Evolutionary conservation across 2,888 invertebrate species (phyloP).

Genomic region (Andrena bucephala): DNA sequence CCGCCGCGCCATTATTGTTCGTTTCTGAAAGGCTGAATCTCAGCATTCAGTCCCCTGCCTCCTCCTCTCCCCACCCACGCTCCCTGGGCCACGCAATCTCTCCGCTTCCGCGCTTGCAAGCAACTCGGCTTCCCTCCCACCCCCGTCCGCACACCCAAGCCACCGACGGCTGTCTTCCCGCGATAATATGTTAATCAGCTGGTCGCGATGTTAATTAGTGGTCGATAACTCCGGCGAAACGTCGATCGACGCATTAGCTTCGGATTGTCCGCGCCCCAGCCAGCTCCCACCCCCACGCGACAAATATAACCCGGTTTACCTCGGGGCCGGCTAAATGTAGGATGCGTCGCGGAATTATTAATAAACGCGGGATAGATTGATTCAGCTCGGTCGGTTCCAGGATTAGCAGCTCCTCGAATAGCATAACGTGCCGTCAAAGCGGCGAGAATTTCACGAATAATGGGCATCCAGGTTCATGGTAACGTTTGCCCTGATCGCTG

Average conservation of each 20-base stretch:
- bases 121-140: constrained; percentile 38
- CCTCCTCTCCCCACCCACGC: constrained; percentile 36
- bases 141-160: neutral
- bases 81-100: constrained; percentile 48
- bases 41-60: constrained; percentile 56
- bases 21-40: constrained; percentile 67
- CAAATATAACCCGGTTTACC: constrained; percentile 28
- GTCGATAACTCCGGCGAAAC: constrained; percentile 59
- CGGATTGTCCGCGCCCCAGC: constrained; percentile 35
- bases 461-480: neutral
- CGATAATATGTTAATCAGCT: constrained; percentile 82
- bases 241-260: constrained; percentile 72
- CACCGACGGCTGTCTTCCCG: constrained; percentile 71
- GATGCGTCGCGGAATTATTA: constrained; percentile 29
- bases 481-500: neutral
- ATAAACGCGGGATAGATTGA: constrained; percentile 42
- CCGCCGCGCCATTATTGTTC: constrained; percentile 65
- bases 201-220: constrained; percentile 79
- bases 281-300: neutral
- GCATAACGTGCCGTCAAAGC: neutral
- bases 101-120: constrained; percentile 52
- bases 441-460: constrained; percentile 7
- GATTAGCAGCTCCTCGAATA: constrained; percentile 27
- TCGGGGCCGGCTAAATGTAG: neutral
- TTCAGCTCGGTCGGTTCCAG: constrained; percentile 2